Base-by-base conservation (phyloP, 2,797 vertebrate genomes). In the Propithecus deckenii region DNA sequence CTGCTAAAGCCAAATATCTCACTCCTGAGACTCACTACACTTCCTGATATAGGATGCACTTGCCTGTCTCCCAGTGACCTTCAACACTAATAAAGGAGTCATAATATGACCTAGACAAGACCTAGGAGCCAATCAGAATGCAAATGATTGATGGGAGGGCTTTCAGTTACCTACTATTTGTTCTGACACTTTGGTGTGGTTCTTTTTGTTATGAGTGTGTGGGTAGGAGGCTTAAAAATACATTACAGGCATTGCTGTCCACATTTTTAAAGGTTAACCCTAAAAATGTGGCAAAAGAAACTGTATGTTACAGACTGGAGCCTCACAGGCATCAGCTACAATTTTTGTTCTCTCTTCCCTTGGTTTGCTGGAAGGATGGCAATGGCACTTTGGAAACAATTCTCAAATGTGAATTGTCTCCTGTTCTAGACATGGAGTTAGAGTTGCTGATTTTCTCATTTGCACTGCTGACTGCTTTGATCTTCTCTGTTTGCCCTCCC, bases 11-110 rank as follows among this genome's bases (percentile, higher is more conserved):
- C 98, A 98, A 98, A 98, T 99, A 99, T 99, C 99, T 99, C 98
- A 98, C 99, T 99, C 98, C 90, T 65, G 99, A 99, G 99, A 99
- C 99, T 96, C 95, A 95, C 98, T 98, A 96, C 93, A 98, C 98
- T 99, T 99, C 99, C 99, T 99, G 99, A 98, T 99, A 99, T 99
- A 99, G 99, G 99, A 99, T 99, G 99, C 99, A 99, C 99, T 99
- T 98, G 98, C 98, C 84, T 99, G 99, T 99, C 99, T 99, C 99
- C 98, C 83, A 79, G 97, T 99, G 99, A 99, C 99, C 99, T 99
- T 99, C 99, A 98, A 99, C 99, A 98, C 98, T 98, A 99, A 99
- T 99, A 99, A 99, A 99, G 98, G 97, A 99, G 98, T 98, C 98
- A 99, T 99, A 99, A 99, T 98, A 98, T 95, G 98, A 99, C 99